Evolutionary conservation across 2,113 vertebrate species (phyloP).

Genomic region (Tautogolabrus adspersus): DNA sequence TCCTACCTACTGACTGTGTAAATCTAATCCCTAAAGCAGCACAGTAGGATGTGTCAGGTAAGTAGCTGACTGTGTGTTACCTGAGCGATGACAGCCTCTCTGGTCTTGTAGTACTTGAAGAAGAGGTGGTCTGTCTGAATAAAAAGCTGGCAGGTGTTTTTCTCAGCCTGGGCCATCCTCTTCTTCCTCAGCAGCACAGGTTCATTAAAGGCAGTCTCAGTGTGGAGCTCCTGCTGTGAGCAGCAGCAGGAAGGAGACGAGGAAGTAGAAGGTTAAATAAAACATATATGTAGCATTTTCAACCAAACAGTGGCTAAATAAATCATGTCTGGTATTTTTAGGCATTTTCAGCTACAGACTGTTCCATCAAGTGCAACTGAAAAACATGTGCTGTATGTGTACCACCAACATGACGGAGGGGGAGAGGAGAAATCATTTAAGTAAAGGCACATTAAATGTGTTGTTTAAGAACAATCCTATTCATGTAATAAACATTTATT

Average conservation of each 20-base stretch:
- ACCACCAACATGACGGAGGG: not conserved
- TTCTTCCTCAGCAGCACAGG: constrained; percentile 89
- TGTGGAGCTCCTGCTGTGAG: constrained; percentile 63
- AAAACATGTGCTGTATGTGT: not conserved
- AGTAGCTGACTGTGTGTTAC: constrained; percentile 45
- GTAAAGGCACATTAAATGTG: not conserved
- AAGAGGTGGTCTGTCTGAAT: constrained; percentile 99
- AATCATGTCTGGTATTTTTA: constrained; percentile 63
- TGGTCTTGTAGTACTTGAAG: constrained; percentile 93
- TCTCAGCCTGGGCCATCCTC: constrained; percentile 93
- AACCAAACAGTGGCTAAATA: constrained; percentile 57
- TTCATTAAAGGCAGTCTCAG: constrained; percentile 48
- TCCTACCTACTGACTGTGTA: not conserved
- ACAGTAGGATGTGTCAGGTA: not conserved
- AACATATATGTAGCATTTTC: constrained; percentile 53
- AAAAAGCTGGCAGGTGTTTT: constrained; percentile 97
- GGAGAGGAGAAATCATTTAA: too few species aligned
- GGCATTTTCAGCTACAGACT: constrained; percentile 23
- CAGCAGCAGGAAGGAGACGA: not conserved
- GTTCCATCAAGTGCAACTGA: constrained; percentile 10
- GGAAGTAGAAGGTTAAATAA: constrained; percentile 54
- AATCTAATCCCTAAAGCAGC: constrained; percentile 7
- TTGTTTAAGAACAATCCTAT: too few species aligned
- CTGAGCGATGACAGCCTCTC: constrained; percentile 94
- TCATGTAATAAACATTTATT: too few species aligned